Base-by-base conservation (phyloP, 2,888 invertebrate species). In the Galerucella calmariensis region DNA sequence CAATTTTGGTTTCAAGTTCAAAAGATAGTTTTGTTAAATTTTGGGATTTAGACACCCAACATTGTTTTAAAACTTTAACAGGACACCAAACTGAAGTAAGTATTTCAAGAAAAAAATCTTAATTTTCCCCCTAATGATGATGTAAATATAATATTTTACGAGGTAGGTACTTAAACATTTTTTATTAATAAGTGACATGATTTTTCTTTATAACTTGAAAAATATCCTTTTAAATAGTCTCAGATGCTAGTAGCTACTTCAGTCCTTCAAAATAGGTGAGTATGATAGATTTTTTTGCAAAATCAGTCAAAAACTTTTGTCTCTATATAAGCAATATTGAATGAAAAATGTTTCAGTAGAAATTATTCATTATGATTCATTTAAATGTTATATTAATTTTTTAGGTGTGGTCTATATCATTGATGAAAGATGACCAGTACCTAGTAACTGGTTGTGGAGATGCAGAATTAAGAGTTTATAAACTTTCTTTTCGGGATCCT, bases 21-120 rank as follows among this genome's bases (percentile, higher is more conserved):
- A 97, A 97, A 87, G 99, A 99, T 86, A 95, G 95, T 10, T 95
- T 95, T 86, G 92, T 99, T 0, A 99, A 98, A 87, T 97, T 99
- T 86, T 99, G 99, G 99, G 97, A 99, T 87, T 89, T 99, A 79
- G 94, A 95, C 80, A 97, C 97, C 8, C 95, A 97, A 82, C 95
- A 97, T 84, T 99, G 98, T 86, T 99, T 99, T 84, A 96, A 95
- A 87, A 99, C 99, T 3, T 89, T 99, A 67, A 93, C 96, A 58
- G 97, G 96, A 74, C 95, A 96, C 88, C 91, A 93, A 83, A 92
- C 93, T 78, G 97, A 97, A 90, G 94, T 93, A 88, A 78, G 82
- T 41, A 20, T 10, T 16, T 20, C 1, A 10, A 0, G 1, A n/a
- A 0, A n/a, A 8, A 1, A 1, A n/a, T n/a, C n/a, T n/a, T n/a